phyloP scores from a whole-genome alignment of 2,113 vertebrate species.

The Cranoglanis bouderius region DNA sequence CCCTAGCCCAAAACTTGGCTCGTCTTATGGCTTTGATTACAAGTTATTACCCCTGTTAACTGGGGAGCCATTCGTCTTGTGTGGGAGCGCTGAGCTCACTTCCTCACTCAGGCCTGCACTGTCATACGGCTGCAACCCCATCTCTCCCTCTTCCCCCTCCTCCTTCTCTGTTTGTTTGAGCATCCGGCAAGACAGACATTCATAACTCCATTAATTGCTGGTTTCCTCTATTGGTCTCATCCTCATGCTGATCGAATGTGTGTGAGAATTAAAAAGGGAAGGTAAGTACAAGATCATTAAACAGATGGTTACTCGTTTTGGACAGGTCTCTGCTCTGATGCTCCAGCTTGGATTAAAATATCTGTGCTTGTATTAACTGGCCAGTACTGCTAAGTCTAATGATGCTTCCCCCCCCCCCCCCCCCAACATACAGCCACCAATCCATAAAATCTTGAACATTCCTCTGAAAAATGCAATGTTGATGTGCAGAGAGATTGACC shows the following conservation, averaged over 20 bases:
- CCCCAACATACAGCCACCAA: background rate
- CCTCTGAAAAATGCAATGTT: constrained; percentile 30
- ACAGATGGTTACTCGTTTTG: background rate
- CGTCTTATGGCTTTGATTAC: constrained; percentile 66
- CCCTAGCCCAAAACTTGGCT: constrained; percentile 35
- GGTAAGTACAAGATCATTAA: background rate
- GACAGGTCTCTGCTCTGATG: background rate
- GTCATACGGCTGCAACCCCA: constrained; percentile 53
- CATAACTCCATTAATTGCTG: constrained; percentile 37
- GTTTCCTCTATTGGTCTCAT: constrained; percentile 21
- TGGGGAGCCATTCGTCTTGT: constrained; percentile 62
- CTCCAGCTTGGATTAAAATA: constrained; percentile 1
- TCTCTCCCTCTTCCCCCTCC: constrained; percentile 4
- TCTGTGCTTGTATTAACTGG: constrained; percentile 1
- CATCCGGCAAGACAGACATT: constrained; percentile 34
- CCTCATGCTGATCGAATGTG: background rate
- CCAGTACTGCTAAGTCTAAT: background rate
- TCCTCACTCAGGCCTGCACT: constrained; percentile 56
- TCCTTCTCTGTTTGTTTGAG: constrained; percentile 39
- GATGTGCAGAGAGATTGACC: constrained; percentile 54
- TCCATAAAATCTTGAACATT: constrained; percentile 41
- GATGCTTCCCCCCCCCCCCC: background rate
- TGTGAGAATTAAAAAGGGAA: background rate
- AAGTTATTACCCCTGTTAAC: constrained; percentile 63
- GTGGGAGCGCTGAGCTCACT: constrained; percentile 62